Conservation (phyloP, 2,113 vertebrate species). For the zebrafish (Danio rerio) region DNA sequence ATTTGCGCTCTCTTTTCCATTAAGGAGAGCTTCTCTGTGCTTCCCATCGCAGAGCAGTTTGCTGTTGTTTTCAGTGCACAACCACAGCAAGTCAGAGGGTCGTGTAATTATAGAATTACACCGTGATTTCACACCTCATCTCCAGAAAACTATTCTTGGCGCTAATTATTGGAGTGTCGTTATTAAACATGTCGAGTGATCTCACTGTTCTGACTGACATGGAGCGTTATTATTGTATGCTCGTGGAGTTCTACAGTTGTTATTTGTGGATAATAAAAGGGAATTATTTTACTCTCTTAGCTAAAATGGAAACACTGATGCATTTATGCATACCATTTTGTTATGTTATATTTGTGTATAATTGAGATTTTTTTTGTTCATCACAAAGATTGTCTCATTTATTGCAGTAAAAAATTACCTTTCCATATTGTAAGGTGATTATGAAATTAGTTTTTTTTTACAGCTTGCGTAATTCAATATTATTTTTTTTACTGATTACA, state of each 20-base stretch:
- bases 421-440: background rate
- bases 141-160: constrained; percentile 8
- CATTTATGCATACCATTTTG: background rate
- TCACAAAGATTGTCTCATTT: background rate
- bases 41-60: background rate
- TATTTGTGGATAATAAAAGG: constrained; percentile 5
- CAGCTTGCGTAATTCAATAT: no score
- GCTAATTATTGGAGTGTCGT: constrained; percentile 24
- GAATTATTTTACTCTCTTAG: background rate
- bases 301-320: background rate
- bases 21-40: background rate
- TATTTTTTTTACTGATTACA: no score
- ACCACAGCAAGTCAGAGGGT: constrained; percentile 33
- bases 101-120: constrained; percentile 39
- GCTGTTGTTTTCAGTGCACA: constrained; percentile 7
- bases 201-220: constrained; percentile 21
- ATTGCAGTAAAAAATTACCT: background rate
- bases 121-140: constrained; percentile 25
- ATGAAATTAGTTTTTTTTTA: background rate
- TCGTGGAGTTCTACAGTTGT: constrained; percentile 19
- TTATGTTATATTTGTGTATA: background rate
- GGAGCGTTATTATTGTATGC: constrained; percentile 17
- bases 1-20: constrained; percentile 7
- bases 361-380: background rate
- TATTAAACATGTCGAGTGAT: constrained; percentile 33